These are phyloP conservation scores for Aricia artaxerxes DNA, from an alignment of 2,888 invertebrate species.

Conservation along the genomic window DNA sequence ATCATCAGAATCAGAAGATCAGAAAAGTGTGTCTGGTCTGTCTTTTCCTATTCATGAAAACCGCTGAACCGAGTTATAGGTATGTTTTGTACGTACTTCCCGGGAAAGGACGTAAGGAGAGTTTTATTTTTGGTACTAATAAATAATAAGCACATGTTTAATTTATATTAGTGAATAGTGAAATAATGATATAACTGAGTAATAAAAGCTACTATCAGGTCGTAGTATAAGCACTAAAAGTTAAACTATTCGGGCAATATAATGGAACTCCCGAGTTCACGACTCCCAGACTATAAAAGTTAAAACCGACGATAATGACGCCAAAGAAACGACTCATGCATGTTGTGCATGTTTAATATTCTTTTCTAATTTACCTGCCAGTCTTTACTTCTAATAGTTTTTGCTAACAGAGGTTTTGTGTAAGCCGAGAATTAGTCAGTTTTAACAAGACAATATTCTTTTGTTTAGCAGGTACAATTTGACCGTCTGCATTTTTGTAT, in stretches of 20 bases:
- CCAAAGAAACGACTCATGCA: background rate
- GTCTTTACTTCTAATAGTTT: background rate
- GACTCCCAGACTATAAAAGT: background rate
- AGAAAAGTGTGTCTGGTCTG: too few relatives aligned
- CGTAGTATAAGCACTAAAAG: background rate
- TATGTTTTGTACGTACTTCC: too few relatives aligned
- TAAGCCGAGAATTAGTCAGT: background rate
- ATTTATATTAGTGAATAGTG: too few relatives aligned
- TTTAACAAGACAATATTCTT: conserved; percentile 7
- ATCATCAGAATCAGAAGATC: too few relatives aligned
- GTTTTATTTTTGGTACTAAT: too few relatives aligned
- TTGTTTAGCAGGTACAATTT: conserved; percentile 17
- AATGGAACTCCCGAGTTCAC: background rate
- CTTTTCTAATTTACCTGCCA: conserved; percentile 12
- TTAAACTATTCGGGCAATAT: background rate
- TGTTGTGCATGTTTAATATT: background rate
- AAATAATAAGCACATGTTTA: too few relatives aligned
- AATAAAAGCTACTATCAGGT: background rate
- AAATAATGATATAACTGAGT: background rate
- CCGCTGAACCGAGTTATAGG: too few relatives aligned
- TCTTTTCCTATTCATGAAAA: too few relatives aligned
- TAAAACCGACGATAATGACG: background rate
- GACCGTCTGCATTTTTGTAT: background rate
- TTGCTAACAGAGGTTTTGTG: background rate
- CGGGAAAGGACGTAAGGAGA: too few relatives aligned